Evolutionary conservation across 1,140 invertebrate species (phyloP).

Genomic region (Panagrolaimus sp.): DNA sequence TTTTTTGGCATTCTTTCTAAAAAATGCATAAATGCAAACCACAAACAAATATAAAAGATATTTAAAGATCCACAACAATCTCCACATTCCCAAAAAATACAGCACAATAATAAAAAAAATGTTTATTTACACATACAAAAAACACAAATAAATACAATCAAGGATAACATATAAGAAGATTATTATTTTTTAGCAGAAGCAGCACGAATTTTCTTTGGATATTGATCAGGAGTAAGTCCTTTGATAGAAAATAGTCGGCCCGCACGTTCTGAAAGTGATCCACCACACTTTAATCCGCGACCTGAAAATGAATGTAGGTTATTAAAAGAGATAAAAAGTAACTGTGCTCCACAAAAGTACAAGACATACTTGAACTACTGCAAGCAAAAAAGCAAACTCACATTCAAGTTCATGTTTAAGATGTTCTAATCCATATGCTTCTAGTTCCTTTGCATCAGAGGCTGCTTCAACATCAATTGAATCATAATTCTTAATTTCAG

Average conservation of each 20-base stretch:
- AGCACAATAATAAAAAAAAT: not conserved
- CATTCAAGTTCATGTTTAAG: constrained; percentile 41
- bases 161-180: not conserved
- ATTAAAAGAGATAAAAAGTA: constrained; percentile 19
- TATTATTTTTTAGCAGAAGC: not conserved
- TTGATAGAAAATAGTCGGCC: constrained; percentile 39
- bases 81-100: not conserved
- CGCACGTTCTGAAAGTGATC: constrained; percentile 37
- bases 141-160: constrained; percentile 2
- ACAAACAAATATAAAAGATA: not conserved
- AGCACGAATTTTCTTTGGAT: constrained; percentile 41
- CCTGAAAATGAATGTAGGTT: constrained; percentile 25
- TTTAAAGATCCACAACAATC: not conserved
- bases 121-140: not conserved
- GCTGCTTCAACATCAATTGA: constrained; percentile 24
- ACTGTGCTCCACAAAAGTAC: too few species aligned
- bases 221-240: constrained; percentile 29
- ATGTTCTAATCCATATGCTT: constrained; percentile 36
- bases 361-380: too few species aligned
- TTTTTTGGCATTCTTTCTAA: too few species aligned
- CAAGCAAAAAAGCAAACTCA: constrained; percentile 26
- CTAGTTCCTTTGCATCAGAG: constrained; percentile 24
- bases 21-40: too few species aligned
- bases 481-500: constrained; percentile 20
- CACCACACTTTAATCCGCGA: constrained; percentile 43